Base-by-base conservation (phyloP, 1,140 invertebrate genomes). In the Capitella teleta region DNA sequence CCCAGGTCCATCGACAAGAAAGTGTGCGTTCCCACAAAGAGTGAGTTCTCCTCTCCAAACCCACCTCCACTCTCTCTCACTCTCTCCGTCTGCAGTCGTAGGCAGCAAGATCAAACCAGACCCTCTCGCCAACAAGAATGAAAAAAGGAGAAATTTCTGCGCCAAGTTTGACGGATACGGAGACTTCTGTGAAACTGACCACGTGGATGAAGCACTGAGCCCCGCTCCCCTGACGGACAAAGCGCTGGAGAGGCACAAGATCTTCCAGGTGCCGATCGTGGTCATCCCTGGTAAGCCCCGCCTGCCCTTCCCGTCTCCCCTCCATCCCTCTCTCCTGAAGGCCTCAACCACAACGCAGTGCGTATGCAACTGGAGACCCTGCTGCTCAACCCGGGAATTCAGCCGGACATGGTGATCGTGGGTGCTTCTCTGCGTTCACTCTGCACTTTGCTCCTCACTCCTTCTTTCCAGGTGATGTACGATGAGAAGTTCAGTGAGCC, bases 351-450 rank as follows among this genome's bases (percentile, higher is more conserved):
- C 30, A 64, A 68, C 41, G 66, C 66, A 30, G 54, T 76, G 18
- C 63, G 68, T 6, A 60, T 75, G 45, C 73, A 73, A 28, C 53
- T 78, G 25, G 71, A 77, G 57, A 75, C 75, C 10, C 50, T 76
- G 16, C 58, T 76, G 25, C 67, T 73, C 57, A 75, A 76, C 51
- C 74, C 76, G 21, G 76, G 76, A 14, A 61, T 78, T 16, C 66
- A 73, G 26, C 62, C 66, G 24, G 50, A 60, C 0, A 56, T 64
- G 46, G 66, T 73, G 28, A 53, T 58, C 21, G 70, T 73, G 55
- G 61, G 63, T 40, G 25, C 5, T 18, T n/a, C 19, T n/a, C 32
- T 12, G 32, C 16, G 10, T 12, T 16, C 32, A 34, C 10, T 16
- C 10, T 34, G 16, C 16, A 34, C 16, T 34, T 12, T 34, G 16